Percentiles rank a stretch among this genome's conserved stretches.
Conservation (phyloP, 2,113 vertebrate species). For the Macquaria australasica region DNA sequence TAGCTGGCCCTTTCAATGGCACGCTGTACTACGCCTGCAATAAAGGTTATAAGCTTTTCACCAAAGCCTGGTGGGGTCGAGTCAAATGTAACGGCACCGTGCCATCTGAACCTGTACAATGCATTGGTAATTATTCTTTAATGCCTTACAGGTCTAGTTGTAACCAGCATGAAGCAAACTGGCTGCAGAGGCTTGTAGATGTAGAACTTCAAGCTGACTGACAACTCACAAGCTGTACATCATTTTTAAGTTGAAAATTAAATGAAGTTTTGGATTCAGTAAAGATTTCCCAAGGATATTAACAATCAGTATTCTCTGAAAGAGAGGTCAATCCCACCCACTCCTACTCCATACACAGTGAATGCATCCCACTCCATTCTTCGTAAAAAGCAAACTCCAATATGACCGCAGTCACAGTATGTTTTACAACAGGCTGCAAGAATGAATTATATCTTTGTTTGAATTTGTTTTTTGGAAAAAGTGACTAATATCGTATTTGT, state of each 20-base stretch:
- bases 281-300: not conserved
- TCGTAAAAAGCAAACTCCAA: not conserved
- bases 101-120: not conserved
- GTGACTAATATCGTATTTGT: not conserved
- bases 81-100: not conserved
- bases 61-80: constrained; percentile 65
- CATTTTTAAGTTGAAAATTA: not conserved
- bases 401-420: not conserved
- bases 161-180: not conserved
- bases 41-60: constrained; percentile 40
- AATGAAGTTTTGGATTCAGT: not conserved
- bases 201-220: not conserved
- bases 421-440: not conserved
- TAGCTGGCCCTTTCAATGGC: rapidly evolving
- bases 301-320: not conserved
- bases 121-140: constrained; percentile 71
- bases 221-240: not conserved
- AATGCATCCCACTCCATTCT: not conserved
- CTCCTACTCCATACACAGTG: not conserved
- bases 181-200: not conserved
- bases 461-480: not conserved
- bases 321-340: not conserved
- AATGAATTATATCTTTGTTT: not conserved
- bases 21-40: constrained; percentile 60
- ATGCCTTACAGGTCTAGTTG: not conserved